Base-by-base conservation (phyloP, 2,797 vertebrate species). In the Balearica regulorum region DNA sequence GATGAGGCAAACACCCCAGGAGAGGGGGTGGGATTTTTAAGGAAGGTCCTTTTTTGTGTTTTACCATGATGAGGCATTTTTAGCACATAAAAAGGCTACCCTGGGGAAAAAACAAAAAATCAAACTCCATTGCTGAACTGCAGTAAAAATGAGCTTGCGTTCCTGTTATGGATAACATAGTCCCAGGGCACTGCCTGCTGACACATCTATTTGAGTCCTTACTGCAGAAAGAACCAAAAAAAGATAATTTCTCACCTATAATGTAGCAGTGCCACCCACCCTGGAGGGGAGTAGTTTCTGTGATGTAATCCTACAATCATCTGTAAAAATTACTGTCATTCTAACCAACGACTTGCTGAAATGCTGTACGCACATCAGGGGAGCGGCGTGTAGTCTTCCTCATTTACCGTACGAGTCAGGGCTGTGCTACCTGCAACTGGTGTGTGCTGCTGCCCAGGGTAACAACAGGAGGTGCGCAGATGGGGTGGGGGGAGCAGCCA, bases 301-400 rank as follows among this genome's bases (percentile, higher is more conserved):
- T 96, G 96, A 96, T 84, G 92, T 81, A 29, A 97, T 85, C 41
- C 75, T 76, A 61, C 31, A 89, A 18, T 70, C 78, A 89, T 80
- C 79, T 90, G 76, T 43, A 39, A 82, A 65, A 88, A 64, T 51
- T 51, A 28, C 75, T 95, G 91, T 94, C 82, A 70, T 97, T 94
- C 91, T 92, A 82, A 87, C 61, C 92, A 90, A 87, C 3, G 9
- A n/a, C 85, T 96, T 89, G 51, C 68, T 91, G 85, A 95, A 95
- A 89, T 26, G 24, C 91, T 95, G 71, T 78, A 83, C 80, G 57
- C 15, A 19, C 17, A 44, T 58, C 49, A 89, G 85, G 72, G 87
- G 93, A 97, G 79, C 66, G 71, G 92, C 11, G 37, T 29, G 18
- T 86, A 84, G 75, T 89, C 95, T 93, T 93, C 85, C 75, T 89